Base-by-base conservation (phyloP, 2,797 vertebrate species). In the Typhlichthys eigenmanni region DNA sequence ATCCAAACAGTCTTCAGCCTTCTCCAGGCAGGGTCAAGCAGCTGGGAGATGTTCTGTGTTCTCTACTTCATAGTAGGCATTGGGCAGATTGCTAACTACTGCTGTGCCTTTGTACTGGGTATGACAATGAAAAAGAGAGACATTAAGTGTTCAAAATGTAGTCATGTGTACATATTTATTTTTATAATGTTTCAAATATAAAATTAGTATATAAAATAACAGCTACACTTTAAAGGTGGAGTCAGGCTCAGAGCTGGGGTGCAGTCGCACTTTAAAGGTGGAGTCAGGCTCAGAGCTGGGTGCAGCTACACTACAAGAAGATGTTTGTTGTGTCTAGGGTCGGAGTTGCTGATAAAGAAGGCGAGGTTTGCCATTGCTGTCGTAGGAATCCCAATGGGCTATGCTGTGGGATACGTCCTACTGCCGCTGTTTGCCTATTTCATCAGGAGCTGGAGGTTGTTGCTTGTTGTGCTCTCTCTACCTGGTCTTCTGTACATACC, bases 21-120 rank as follows among this genome's bases (percentile, higher is more conserved):
- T 65, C 63, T 94, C 62, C 93, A 94, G 87, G 86, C 92, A 65
- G 91, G 92, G 82, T 92, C 93, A 0, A 67, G 47, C 76, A 93
- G 62, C 87, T 94, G 93, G 93, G 92, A 90, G 75, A 91, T 93
- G 91, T 94, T 94, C 78, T 91, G 90, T 0, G 82, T 88, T 38
- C 64, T 93, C 43, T 93, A 92, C 49, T 70, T 93, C 76, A 89
- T 94, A 19, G 90, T 94, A 51, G 93, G 93, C 47, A 89, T 94
- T 88, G 92, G 92, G 53, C 92, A 94, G 87, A 93, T 94, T 82
- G 93, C 93, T 19, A 94, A 94, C 87, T 94, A 93, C 2, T 92
- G 93, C 64, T 89, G 93, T 76, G 92, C 93, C 82, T 94, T 94
- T 84, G 91, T 94, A 66, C 81, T 94, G 76, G 93, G 93, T 94